Evolutionary conservation across 1,140 invertebrate species (phyloP).

Genomic region (Gonatopus flavifemur): DNA sequence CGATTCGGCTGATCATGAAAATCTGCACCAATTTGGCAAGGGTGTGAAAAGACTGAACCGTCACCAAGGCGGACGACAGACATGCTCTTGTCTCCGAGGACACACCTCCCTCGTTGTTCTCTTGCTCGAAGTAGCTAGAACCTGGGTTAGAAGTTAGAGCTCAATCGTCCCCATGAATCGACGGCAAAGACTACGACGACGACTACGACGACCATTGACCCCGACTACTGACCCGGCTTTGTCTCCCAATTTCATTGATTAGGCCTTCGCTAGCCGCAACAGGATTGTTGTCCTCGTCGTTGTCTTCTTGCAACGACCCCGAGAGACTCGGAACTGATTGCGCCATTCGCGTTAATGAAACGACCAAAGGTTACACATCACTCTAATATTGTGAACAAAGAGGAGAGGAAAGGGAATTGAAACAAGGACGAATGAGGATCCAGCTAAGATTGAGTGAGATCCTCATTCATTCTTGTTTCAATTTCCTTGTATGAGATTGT

Average conservation of each 20-base stretch:
- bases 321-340: slow-evolving; percentile 41
- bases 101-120: slow-evolving; percentile 49
- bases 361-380: slow-evolving; percentile 35
- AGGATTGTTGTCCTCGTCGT: no score
- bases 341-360: slow-evolving; percentile 56
- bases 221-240: slow-evolving; percentile 41
- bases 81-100: slow-evolving; percentile 18
- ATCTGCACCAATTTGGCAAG: slow-evolving; percentile 22
- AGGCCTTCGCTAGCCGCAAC: slow-evolving; percentile 25
- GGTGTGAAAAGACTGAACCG: slow-evolving; percentile 16
- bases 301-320: slow-evolving; percentile 21
- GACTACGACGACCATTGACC: slow-evolving; percentile 46
- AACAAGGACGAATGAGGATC: no score
- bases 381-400: no score
- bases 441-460: no score
- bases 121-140: slow-evolving; percentile 27
- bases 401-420: no score
- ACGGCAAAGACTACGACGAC: no score
- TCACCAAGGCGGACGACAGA: slow-evolving; percentile 2
- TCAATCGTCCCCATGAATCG: slow-evolving; percentile 43
- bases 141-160: slow-evolving; percentile 22
- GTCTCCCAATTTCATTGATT: slow-evolving; percentile 58
- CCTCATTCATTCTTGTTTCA: no score
- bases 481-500: no score
- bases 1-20: slow-evolving; percentile 18